Evolutionary conservation across 2,113 vertebrate species (phyloP), one percentile per base, ranked within the genome.

Genomic region (Gymnorhina tibicen): DNA sequence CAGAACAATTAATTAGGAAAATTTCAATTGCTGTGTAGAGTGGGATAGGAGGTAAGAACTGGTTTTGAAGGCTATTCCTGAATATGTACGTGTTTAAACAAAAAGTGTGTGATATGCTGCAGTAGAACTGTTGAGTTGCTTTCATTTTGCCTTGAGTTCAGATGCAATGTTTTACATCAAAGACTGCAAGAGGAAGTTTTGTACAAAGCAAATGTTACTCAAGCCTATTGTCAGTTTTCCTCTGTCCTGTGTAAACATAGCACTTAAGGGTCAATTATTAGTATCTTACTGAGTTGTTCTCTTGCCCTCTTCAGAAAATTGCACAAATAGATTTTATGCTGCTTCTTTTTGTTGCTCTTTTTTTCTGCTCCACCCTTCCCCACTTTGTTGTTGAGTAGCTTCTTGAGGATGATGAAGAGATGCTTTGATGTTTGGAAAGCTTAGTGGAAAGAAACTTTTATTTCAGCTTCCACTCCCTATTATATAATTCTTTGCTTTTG

Each of bases 341-440:
- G 82, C 79, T 72, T 16, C 66, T 84, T 60, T 86, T 50, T 69
- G n/a, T 93, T 96, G 75, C 74, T 82, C 32, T 66, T 69, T 80
- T 89, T 93, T 92, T 64, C 56, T 87, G 69, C 42, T 82, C 53
- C 59, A 42, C 78, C 73, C 33, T 79, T 85, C 44, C 52, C 19
- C 42, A 39, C 44, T 72, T 91, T 80, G 53, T 79, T 94, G 46
- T 96, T 96, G 68, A 91, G 69, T 91, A 91, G 81, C 60, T 92
- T 81, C 66, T 62, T 93, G 49, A 80, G 52, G 69, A 87, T 27
- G 27, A 53, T 42, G 66, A 96, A 94, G 59, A 95, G 94, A 73
- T 68, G 28, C 87, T 95, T 97, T 97, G 92, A 91, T 96, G 94
- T 96, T 91, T 91, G 16, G 84, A 92, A 97, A 91, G 42, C 37